Evolutionary conservation across 1,140 invertebrate species (phyloP).

Genomic region (Hyles vespertilio): DNA sequence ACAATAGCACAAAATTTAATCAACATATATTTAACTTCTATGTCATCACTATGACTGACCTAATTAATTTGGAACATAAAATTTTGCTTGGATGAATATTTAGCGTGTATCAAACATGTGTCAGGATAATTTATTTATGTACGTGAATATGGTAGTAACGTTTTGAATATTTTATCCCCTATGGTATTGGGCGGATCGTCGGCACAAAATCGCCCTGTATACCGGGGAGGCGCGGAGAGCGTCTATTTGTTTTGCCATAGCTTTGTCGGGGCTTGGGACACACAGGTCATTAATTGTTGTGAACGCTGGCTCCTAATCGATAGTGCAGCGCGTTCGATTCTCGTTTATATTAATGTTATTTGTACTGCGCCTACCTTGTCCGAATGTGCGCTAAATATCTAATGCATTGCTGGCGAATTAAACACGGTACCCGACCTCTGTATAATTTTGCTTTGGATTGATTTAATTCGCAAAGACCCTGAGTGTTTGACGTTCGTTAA

Average conservation of each 20-base stretch:
- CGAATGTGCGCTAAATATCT: conserved; percentile 21
- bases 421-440: not conserved
- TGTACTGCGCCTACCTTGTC: conserved; percentile 38
- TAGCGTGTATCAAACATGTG: too few relatives aligned
- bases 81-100: too few relatives aligned
- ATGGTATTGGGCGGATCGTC: not conserved
- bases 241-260: conserved; percentile 74
- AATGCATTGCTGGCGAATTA: conserved; percentile 11
- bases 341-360: conserved; percentile 75
- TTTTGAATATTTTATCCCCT: too few relatives aligned
- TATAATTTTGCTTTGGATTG: too few relatives aligned
- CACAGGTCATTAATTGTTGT: conserved; percentile 75
- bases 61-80: too few relatives aligned
- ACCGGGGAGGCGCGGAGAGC: conserved; percentile 52
- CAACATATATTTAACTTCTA: too few relatives aligned
- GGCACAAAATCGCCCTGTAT: conserved; percentile 16
- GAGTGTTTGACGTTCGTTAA: too few relatives aligned
- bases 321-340: conserved; percentile 70
- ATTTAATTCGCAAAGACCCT: too few relatives aligned
- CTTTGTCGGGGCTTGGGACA: conserved; percentile 70
- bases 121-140: too few relatives aligned
- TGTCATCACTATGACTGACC: too few relatives aligned
- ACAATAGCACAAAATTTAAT: too few relatives aligned
- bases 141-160: too few relatives aligned
- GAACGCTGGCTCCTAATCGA: conserved; percentile 72